Evolutionary conservation across 2,113 vertebrate genomes (phyloP), one percentile per base, ranked within the genome.

Genomic region (Syngnathus floridae): DNA sequence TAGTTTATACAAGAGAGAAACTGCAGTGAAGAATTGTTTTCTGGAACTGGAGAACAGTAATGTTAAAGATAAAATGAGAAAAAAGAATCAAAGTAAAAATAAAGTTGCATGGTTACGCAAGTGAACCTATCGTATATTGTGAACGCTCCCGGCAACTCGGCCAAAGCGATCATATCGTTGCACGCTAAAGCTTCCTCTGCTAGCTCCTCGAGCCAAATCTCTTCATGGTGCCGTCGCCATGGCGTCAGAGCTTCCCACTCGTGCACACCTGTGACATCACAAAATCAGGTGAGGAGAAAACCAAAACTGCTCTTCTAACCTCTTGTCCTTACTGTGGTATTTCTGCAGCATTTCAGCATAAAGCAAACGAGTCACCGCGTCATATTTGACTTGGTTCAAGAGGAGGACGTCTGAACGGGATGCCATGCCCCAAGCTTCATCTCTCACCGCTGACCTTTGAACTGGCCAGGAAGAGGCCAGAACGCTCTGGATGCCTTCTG

Each of bases 281-380:
- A n/a, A 51, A 17, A 40, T 59, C 38, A 7, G 54, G 56, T 4
- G 22, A 6, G 45, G 17, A 55, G 6, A 54, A 19, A 56, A 56
- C 1, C 22, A 4, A 37, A 37, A 58, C 4, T 3, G 6, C 37
- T 37, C 1, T 16, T 21, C n/a, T 52, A 31, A 61, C 4, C 4
- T 59, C 3, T 49, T 7, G 31, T 57, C 54, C 84, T 86, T 80
- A 87, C 87, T 74, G 16, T 86, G 62, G 70, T 82, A 72, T 41
- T 90, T 81, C 78, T 87, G 84, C 21, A 92, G 83, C 90, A 91
- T 92, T 74, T 92, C 91, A 59, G 61, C 74, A 10, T 77, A 88
- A 17, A 92, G 83, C 59, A 69, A 73, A 45, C 81, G 81, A 16
- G 62, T 81, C 70, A 92, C 79, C 14, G 78, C 74, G 19, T 89